These are phyloP conservation scores for Hystrix cristata DNA, from an alignment of 2,113 vertebrate genomes.

Conservation along the genomic window DNA sequence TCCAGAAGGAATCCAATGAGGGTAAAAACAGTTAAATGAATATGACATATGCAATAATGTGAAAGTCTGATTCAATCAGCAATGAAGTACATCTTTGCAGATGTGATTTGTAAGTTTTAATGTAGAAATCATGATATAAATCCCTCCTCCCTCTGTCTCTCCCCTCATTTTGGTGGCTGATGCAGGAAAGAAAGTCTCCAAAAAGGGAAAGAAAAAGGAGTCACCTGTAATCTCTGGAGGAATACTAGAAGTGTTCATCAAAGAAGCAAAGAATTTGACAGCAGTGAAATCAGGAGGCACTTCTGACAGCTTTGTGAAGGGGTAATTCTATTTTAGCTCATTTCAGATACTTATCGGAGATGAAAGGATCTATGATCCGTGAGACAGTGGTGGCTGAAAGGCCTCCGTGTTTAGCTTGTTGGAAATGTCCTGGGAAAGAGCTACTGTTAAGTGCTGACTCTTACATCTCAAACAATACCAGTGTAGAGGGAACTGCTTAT, in stretches of 20 bases:
- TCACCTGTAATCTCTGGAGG: slow-evolving; percentile 92
- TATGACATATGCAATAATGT: background rate
- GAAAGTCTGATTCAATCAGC: background rate
- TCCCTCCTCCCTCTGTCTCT: background rate
- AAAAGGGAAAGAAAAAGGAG: slow-evolving; percentile 92
- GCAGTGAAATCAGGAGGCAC: slow-evolving; percentile 96
- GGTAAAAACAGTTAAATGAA: background rate
- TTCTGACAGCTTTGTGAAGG: slow-evolving; percentile 98
- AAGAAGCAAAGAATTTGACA: slow-evolving; percentile 98
- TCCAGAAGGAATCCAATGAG: background rate
- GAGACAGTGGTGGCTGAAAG: background rate
- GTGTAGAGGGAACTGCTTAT: background rate
- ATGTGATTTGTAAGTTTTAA: slow-evolving; percentile 50
- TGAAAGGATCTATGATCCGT: background rate
- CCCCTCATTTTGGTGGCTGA: background rate
- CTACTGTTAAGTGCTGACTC: background rate
- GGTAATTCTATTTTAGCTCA: slow-evolving; percentile 86
- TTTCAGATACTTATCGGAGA: background rate
- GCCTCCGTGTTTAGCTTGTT: background rate
- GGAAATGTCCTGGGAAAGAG: background rate
- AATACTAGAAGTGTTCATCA: slow-evolving; percentile 96
- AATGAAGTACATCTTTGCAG: slow-evolving; percentile 34
- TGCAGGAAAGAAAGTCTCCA: slow-evolving; percentile 94
- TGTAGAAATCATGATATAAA: background rate
- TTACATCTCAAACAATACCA: background rate